Percentiles rank a stretch among this genome's conserved stretches.
These are phyloP conservation scores for Terrapene triunguis DNA, from an alignment of 2,113 vertebrate genomes.

Conservation along the genomic window DNA sequence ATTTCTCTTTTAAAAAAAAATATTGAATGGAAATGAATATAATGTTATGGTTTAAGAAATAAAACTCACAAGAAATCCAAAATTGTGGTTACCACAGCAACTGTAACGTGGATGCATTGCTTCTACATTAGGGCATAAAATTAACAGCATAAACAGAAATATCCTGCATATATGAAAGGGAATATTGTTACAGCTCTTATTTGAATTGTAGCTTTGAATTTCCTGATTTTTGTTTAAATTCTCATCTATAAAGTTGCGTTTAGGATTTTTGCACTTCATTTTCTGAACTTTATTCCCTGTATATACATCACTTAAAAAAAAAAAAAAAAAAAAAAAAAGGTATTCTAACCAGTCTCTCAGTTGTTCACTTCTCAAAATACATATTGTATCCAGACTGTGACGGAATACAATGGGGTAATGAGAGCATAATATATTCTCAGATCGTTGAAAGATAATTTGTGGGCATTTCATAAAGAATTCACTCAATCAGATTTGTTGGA, in stretches of 20 bases:
- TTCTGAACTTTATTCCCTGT: too few relatives aligned
- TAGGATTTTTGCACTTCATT: background rate
- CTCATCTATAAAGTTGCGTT: background rate
- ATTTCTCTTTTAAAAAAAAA: background rate
- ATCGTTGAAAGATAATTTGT: background rate
- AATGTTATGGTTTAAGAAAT: background rate
- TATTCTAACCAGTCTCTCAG: too few relatives aligned
- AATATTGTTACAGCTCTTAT: background rate
- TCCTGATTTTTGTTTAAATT: background rate
- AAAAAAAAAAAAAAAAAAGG: too few relatives aligned
- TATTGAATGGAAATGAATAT: background rate
- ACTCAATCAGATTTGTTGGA: background rate
- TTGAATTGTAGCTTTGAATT: background rate
- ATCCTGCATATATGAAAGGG: background rate
- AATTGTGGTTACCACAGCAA: background rate
- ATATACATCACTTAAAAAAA: too few relatives aligned
- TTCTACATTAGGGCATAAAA: background rate
- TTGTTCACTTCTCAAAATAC: background rate
- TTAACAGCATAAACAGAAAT: background rate
- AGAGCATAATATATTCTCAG: background rate
- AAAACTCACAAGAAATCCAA: slow-evolving; percentile 3
- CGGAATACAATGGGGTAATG: background rate
- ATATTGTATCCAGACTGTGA: background rate
- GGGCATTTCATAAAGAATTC: background rate
- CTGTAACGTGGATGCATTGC: background rate